Base-by-base conservation (phyloP, 2,888 invertebrate species). In the Mylabris sibirica region DNA sequence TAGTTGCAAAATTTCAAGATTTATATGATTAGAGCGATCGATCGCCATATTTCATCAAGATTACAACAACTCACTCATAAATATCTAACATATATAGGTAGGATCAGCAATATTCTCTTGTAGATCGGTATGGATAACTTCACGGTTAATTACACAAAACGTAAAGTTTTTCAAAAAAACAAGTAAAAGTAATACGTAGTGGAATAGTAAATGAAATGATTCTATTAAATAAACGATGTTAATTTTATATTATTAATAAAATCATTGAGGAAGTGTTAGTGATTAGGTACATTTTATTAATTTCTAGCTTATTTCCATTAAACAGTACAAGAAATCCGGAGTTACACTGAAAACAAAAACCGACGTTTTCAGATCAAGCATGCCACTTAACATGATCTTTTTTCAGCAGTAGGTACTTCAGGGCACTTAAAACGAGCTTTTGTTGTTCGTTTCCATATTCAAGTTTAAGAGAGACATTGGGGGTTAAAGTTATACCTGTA, bases 61-160 rank as follows among this genome's bases (percentile, higher is more conserved):
- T 49, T 49, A 49, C 9, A 49, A 17, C 17, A 49, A 49, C 20
- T 49, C 17, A 20, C 17, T 8, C 49, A 49, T 49, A 49, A 49
- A 49, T 49, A 20, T 49, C 20, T 8, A 20, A 49, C 20, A 49
- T 49, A 20, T 20, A n/a, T 4, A 4, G 8, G 8, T 6, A 41
- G 14, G 14, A 14, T n/a, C 5, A 41, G n/a, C 41, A 9, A 9
- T 41, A 41, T 14, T 41, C n/a, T 14, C 41, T 1, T 3, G 49
- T 9, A 20, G 20, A 49, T 49, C 49, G 17, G 20, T 49, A 20
- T 49, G 63, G 69, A 66, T 65, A 69, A 69, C 69, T 65, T 69
- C 69, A 69, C 65, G 69, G 65, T 60, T 69, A 69, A 69, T 69
- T 69, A 69, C 69, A 65, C 65, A 41, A 57, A 63, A 68, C 59